Percentiles rank a stretch among this genome's conserved stretches.
These are phyloP conservation scores for Sitobion miscanthi DNA, from an alignment of 1,140 invertebrate species.

Conservation along the genomic window DNA sequence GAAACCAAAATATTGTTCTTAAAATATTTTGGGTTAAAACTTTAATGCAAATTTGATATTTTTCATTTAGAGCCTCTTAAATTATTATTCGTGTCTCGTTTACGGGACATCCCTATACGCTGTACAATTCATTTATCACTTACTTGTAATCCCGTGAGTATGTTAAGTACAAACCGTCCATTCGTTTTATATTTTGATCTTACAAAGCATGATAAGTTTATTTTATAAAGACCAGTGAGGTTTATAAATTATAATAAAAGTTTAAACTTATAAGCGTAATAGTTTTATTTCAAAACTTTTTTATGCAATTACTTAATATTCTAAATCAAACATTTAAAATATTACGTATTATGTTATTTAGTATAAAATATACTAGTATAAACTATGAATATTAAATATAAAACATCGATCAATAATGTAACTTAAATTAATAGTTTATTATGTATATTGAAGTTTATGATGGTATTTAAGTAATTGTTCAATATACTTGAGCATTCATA, in stretches of 20 bases:
- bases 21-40: neutral
- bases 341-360: neutral
- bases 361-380: neutral
- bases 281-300: neutral
- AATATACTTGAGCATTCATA: neutral
- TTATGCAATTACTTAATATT: slow-evolving; percentile 8
- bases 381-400: neutral
- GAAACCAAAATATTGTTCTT: neutral
- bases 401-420: neutral
- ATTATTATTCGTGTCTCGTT: slow-evolving; percentile 3
- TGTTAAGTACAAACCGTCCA: neutral
- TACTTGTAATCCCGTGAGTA: neutral
- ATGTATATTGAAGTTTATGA: neutral
- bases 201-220: neutral
- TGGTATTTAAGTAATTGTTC: neutral
- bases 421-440: neutral
- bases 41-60: neutral
- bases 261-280: neutral
- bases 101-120: neutral
- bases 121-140: slow-evolving; percentile 14
- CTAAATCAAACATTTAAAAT: neutral
- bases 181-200: neutral
- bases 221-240: neutral
- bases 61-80: neutral
- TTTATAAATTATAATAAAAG: neutral